Percentiles rank a stretch among this genome's conserved stretches.
These are phyloP conservation scores for Poeciliopsis gracilis DNA, from an alignment of 2,797 vertebrate genomes.

Conservation along the genomic window DNA sequence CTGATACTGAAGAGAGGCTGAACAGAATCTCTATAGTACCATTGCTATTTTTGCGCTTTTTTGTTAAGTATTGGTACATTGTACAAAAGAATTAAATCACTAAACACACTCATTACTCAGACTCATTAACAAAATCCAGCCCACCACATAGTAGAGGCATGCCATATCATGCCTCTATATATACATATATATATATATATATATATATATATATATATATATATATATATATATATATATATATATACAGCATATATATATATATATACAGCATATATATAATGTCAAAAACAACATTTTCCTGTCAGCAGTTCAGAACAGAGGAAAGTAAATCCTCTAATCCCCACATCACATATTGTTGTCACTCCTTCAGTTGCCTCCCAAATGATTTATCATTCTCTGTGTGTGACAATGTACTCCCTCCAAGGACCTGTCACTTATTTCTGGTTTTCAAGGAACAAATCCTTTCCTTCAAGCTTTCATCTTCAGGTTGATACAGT, in stretches of 20 bases:
- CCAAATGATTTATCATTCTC: constrained; percentile 36
- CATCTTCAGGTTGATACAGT: constrained; percentile 49
- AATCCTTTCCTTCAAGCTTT: constrained; percentile 53
- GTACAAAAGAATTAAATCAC: too few relatives aligned
- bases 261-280: background rate
- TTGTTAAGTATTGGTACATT: too few relatives aligned
- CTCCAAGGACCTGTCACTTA: constrained; percentile 49
- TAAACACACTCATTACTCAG: too few relatives aligned
- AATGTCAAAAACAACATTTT: constrained; percentile 39
- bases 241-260: too few relatives aligned
- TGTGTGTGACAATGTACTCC: constrained; percentile 37
- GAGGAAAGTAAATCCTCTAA: constrained; percentile 50
- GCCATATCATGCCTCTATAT: too few relatives aligned
- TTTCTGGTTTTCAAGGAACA: constrained; percentile 55
- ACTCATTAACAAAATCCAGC: too few relatives aligned
- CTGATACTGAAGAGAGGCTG: too few relatives aligned
- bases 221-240: too few relatives aligned
- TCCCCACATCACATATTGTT: constrained; percentile 59
- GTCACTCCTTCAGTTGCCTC: constrained; percentile 43
- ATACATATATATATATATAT: background rate
- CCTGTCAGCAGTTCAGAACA: constrained; percentile 50
- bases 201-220: too few relatives aligned
- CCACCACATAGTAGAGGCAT: too few relatives aligned
- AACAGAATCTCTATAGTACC: too few relatives aligned
- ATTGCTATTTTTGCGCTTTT: too few relatives aligned